Evolutionary conservation across 2,797 vertebrate species (phyloP), one percentile per base, ranked within the genome.

Genomic region (Coranthus polyacanthus): DNA sequence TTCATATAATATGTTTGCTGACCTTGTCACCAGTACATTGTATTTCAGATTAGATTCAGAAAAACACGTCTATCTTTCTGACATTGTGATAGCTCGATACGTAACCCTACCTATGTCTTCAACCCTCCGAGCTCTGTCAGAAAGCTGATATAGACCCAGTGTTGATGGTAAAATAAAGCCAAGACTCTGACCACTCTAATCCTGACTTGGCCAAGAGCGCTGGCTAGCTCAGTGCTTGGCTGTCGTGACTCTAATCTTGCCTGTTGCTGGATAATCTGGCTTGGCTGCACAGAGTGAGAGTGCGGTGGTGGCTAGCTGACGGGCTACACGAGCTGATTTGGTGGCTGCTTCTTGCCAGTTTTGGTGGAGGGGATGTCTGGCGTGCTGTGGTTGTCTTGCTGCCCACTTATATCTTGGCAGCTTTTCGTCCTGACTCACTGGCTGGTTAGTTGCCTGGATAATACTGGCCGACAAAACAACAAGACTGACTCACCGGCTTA

Each of bases 401-500:
- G 80, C 67, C 64, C 61, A 72, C 62, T 55, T 74, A 7, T 71
- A 37, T 66, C 67, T 67, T 80, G 73, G 86, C 83, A 69, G 54
- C 20, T 43, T 34, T 12, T 36, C 22, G 16, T 52, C 51, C 46
- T 77, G 71, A 84, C 58, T 86, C 70, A 77, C 51, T 75, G 79
- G 60, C 59, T 38, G 66, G 64, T 79, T 74, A 43, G 72, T 34
- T 72, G 63, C 79, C 77, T 86, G 79, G 75, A 68, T 78, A n/a
- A 65, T 53, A 36, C 34, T 72, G 65, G 79, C 70, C 5, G 26
- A 52, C 41, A 60, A 75, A 56, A 44, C 59, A 60, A 55, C 41
- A 61, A 32, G 58, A 47, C 58, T 79, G 77, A 84, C 79, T 83
- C 83, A 78, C 51, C 42, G 36, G 78, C 76, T 82, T 68, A 72